Conservation (phyloP, 2,113 vertebrate genomes). For the Tenebrosternarchus preto region DNA sequence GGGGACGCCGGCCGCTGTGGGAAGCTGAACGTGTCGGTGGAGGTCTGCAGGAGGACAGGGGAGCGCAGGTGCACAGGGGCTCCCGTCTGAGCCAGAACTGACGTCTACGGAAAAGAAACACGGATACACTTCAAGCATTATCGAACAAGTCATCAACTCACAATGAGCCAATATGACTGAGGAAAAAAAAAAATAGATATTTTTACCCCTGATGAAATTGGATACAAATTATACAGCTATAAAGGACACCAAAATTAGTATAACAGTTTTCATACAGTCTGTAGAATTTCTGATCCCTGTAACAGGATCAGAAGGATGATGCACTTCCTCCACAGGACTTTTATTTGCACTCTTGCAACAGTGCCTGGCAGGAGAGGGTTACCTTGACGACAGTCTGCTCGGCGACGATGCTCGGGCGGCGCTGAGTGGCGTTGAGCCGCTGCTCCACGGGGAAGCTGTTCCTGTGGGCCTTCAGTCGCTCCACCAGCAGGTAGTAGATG, state of each 20-base stretch:
- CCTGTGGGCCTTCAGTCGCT: slow-evolving; percentile 92
- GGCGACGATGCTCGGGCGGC: slow-evolving; percentile 90
- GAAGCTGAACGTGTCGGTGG: slow-evolving; percentile 85
- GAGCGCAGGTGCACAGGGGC: slow-evolving; percentile 77
- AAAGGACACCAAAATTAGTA: too few species aligned
- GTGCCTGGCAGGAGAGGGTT: slow-evolving; percentile 47
- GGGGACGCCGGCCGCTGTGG: slow-evolving; percentile 73
- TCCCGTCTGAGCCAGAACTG: slow-evolving; percentile 74
- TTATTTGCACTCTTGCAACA: slow-evolving; percentile 40
- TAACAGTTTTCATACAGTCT: background rate
- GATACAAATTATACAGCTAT: too few species aligned
- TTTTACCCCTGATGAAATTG: too few species aligned
- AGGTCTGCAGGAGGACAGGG: slow-evolving; percentile 78
- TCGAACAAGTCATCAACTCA: too few species aligned
- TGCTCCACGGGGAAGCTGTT: slow-evolving; percentile 97
- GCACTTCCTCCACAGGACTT: slow-evolving; percentile 21
- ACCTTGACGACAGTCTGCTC: slow-evolving; percentile 97
- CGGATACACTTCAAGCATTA: too few species aligned
- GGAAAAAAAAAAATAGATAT: too few species aligned
- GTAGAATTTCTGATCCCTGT: too few species aligned
- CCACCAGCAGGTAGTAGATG: slow-evolving; percentile 96
- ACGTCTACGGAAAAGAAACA: slow-evolving; percentile 68
- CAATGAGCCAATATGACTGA: too few species aligned
- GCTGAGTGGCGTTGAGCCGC: slow-evolving; percentile 87
- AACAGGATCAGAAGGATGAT: background rate